A percentile compares a stretch with the other conserved stretches of the same genome.
phyloP scores from a whole-genome alignment of 37 sponge, comb jelly and placozoan genomes.

The Chondrilla cf. caribensis region DNA sequence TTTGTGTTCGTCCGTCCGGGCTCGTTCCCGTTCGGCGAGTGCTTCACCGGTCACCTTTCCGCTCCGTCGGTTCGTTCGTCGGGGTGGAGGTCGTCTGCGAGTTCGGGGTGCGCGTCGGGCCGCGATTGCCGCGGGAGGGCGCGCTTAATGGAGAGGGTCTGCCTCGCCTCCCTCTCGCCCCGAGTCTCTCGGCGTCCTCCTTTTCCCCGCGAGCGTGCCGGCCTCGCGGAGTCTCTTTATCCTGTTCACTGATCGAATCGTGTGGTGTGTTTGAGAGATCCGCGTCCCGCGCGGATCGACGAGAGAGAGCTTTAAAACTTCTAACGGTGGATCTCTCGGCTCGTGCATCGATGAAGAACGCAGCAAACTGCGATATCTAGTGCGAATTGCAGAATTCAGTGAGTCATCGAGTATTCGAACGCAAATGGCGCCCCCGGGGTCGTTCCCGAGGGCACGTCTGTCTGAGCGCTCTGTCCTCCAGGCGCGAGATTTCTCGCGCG shows the following conservation, averaged over 20 bases:
- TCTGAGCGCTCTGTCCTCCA: slow-evolving; percentile 59
- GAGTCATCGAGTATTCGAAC: slow-evolving; percentile 92
- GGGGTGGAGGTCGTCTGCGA: slow-evolving; percentile 16
- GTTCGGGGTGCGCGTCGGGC: slow-evolving; percentile 10
- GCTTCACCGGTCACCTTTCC: slow-evolving; percentile 3
- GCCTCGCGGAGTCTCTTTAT: background rate
- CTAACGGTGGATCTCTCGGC: slow-evolving; percentile 85
- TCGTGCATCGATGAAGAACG: slow-evolving; percentile 88
- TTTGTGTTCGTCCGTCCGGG: background rate
- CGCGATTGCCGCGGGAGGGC: background rate
- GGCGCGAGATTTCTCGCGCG: background rate
- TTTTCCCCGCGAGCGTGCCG: background rate
- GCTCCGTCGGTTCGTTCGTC: background rate
- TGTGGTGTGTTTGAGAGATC: background rate
- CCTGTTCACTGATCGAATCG: background rate
- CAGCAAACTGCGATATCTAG: slow-evolving; percentile 81
- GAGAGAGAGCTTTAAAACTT: slow-evolving; percentile 54
- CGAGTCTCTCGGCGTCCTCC: slow-evolving; percentile 22
- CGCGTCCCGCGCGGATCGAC: background rate
- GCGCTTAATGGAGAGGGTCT: background rate
- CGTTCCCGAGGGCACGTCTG: slow-evolving; percentile 39
- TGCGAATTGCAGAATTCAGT: slow-evolving; percentile 92
- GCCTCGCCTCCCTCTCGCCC: slow-evolving; percentile 24
- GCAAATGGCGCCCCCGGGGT: slow-evolving; percentile 71
- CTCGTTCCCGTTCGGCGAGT: background rate